These are phyloP conservation scores for Chrysopilus asiliformis DNA, from an alignment of 2,888 invertebrate genomes.

Conservation along the genomic window DNA sequence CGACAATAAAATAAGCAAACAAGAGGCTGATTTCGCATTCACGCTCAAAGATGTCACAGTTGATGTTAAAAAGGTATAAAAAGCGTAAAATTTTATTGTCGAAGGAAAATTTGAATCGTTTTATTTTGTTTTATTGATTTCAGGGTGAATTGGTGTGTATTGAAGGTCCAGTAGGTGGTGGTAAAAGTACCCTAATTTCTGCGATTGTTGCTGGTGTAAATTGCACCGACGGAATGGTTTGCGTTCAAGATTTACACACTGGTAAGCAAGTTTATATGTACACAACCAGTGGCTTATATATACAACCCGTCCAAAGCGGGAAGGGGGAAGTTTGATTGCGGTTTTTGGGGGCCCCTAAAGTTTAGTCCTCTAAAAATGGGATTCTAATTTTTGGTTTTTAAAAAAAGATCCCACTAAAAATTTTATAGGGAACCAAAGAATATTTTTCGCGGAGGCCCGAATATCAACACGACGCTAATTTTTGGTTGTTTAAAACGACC, in stretches of 20 bases:
- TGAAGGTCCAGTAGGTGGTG: slow-evolving; percentile 79
- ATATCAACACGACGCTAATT: too few relatives aligned
- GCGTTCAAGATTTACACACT: slow-evolving; percentile 50
- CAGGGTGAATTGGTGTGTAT: slow-evolving; percentile 73
- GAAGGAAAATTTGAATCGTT: neutral
- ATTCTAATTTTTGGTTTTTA: too few relatives aligned
- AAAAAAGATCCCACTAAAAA: too few relatives aligned
- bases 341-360: too few relatives aligned
- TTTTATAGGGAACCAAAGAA: too few relatives aligned
- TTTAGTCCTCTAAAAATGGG: too few relatives aligned
- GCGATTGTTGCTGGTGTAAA: slow-evolving; percentile 77
- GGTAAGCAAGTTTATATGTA: too few relatives aligned
- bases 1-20: slow-evolving; percentile 14
- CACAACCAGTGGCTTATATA: too few relatives aligned
- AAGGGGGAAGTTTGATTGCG: too few relatives aligned
- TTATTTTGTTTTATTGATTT: neutral
- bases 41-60: slow-evolving; percentile 29
- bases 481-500: too few relatives aligned
- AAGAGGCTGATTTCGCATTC: slow-evolving; percentile 17
- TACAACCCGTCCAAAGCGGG: neutral
- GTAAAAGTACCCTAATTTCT: slow-evolving; percentile 76
- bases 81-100: neutral
- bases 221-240: slow-evolving; percentile 53
- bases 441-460: too few relatives aligned
- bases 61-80: slow-evolving; percentile 27